Evolutionary conservation across 1,140 invertebrate genomes (phyloP).

Genomic region (Himalopsyche phryganea): DNA sequence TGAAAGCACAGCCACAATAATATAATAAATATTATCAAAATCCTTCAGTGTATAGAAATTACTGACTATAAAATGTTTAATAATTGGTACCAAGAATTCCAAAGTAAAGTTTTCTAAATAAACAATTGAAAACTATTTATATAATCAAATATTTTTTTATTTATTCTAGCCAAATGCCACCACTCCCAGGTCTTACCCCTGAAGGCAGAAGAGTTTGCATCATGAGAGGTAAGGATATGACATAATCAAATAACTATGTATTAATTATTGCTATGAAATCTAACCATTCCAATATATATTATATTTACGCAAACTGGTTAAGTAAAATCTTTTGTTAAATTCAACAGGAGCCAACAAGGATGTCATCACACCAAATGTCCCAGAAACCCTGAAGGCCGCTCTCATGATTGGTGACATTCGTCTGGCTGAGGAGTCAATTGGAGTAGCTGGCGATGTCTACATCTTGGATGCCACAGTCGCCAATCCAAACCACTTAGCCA

Average conservation of each 20-base stretch:
- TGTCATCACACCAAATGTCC: slow-evolving; percentile 46
- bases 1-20: too few relatives aligned
- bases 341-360: slow-evolving; percentile 47
- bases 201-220: slow-evolving; percentile 71
- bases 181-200: slow-evolving; percentile 74
- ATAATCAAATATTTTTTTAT: slow-evolving; percentile 25
- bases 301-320: too few relatives aligned
- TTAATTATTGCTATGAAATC: too few relatives aligned
- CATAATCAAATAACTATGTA: too few relatives aligned
- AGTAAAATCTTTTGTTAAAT: too few relatives aligned
- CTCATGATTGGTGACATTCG: slow-evolving; percentile 79
- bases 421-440: slow-evolving; percentile 68
- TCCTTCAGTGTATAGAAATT: too few relatives aligned
- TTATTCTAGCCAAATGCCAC: slow-evolving; percentile 68
- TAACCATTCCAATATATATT: too few relatives aligned
- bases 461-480: slow-evolving; percentile 72
- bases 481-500: slow-evolving; percentile 70
- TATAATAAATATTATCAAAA: too few relatives aligned
- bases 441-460: slow-evolving; percentile 79
- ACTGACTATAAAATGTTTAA: too few relatives aligned
- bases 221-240: slow-evolving; percentile 53
- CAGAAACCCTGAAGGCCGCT: slow-evolving; percentile 73
- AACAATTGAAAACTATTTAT: too few relatives aligned
- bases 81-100: too few relatives aligned
- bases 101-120: too few relatives aligned